Percentiles rank a stretch among this genome's conserved stretches.
phyloP scores from a whole-genome alignment of 2,797 vertebrate genomes.

The Thunnus albacares region DNA sequence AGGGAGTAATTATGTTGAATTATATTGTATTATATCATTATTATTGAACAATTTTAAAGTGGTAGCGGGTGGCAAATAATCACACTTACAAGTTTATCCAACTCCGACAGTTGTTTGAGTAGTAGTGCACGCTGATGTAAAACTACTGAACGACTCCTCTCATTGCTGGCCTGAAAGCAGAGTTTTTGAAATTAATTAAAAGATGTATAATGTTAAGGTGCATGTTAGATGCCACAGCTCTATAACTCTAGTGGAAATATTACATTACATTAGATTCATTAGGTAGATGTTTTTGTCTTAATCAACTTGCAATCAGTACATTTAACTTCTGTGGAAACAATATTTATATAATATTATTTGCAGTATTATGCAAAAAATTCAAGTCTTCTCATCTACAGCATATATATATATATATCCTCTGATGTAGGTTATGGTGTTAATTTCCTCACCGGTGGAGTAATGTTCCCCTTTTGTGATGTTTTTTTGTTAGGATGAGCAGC shows the following conservation, averaged over 20 bases:
- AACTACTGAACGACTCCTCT: constrained; percentile 43
- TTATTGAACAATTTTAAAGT: background rate
- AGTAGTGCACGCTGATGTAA: constrained; percentile 63
- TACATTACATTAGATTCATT: background rate
- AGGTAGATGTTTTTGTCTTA: too few relatives aligned
- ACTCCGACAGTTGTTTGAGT: constrained; percentile 63
- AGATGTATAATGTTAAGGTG: background rate
- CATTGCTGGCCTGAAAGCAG: constrained; percentile 44
- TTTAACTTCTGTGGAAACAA: background rate
- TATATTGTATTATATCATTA: background rate
- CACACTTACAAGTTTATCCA: constrained; percentile 74
- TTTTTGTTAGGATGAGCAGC: constrained; percentile 30
- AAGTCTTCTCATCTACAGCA: background rate
- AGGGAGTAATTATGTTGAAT: accelerated
- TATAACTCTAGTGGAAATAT: background rate
- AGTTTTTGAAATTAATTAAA: background rate
- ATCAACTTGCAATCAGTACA: background rate
- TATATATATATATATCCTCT: too few relatives aligned
- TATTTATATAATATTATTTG: too few relatives aligned
- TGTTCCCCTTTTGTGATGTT: constrained; percentile 21
- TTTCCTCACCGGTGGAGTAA: constrained; percentile 61
- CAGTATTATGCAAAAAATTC: background rate
- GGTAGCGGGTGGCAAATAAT: background rate
- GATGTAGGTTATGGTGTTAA: background rate
- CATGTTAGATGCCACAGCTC: background rate